Percentiles rank a stretch among this genome's conserved stretches.
Evolutionary conservation across 2,113 vertebrate species (phyloP).

Genomic region (Zosterops borbonicus): DNA sequence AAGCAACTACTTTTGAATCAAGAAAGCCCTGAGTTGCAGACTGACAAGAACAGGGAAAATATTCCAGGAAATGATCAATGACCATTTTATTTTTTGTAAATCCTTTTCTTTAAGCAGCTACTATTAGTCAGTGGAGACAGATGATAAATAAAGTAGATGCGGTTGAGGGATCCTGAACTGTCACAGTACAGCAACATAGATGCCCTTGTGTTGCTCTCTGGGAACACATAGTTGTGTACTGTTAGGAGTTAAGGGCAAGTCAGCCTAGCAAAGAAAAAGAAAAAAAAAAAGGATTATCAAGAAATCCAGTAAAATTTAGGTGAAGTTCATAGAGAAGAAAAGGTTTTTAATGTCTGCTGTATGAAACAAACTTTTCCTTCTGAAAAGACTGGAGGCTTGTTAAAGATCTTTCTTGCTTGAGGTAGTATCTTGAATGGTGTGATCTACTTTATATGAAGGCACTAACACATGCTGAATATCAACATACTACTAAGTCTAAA

Average conservation of each 20-base stretch:
- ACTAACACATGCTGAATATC: not conserved
- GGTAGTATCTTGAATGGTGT: not conserved
- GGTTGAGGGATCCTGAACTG: not conserved
- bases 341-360: not conserved
- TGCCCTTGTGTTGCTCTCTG: not conserved
- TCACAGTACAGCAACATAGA: not conserved
- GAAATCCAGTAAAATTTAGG: not conserved
- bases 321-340: not conserved
- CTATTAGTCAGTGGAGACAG: not conserved
- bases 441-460: not conserved
- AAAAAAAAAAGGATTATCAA: not conserved
- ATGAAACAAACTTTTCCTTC: not conserved
- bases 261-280: not conserved
- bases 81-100: not conserved
- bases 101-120: not conserved
- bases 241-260: not conserved
- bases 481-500: not conserved
- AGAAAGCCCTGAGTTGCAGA: not conserved
- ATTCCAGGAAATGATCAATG: slow-evolving; percentile 10
- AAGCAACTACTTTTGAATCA: not conserved
- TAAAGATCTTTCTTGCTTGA: not conserved
- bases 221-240: not conserved
- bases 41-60: not conserved
- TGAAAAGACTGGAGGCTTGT: not conserved
- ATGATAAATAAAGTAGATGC: not conserved